These are phyloP conservation scores for Azemiops feae DNA, from an alignment of 2,113 vertebrate species.

Conservation along the genomic window DNA sequence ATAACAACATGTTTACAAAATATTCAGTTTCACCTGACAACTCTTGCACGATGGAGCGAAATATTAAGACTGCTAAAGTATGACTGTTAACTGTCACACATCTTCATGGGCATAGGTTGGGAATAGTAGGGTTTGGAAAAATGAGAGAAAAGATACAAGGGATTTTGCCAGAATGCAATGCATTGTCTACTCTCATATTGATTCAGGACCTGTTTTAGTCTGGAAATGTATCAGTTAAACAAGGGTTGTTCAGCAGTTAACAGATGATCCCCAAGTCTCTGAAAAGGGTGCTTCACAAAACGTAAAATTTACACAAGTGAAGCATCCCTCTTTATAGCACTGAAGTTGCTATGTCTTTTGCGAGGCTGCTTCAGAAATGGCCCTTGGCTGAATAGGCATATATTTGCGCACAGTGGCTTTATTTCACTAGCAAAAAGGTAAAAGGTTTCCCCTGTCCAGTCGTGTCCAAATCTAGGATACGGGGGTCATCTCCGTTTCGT, in stretches of 20 bases:
- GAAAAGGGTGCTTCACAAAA: neutral
- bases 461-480: no score
- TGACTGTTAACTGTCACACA: neutral
- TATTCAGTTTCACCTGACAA: neutral
- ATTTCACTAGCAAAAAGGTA: neutral
- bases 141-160: neutral
- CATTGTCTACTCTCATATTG: neutral
- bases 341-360: neutral
- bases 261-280: neutral
- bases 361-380: neutral
- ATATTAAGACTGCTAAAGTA: neutral
- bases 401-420: neutral
- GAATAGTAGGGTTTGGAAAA: neutral
- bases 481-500: no score
- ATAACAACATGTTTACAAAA: neutral
- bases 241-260: neutral
- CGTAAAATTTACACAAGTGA: neutral
- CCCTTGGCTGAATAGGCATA: neutral
- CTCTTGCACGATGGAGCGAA: neutral
- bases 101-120: neutral
- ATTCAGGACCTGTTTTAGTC: neutral
- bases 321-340: neutral
- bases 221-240: neutral
- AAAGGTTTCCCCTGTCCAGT: no score
- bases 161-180: neutral